Base-by-base conservation (phyloP, 2,113 vertebrate species). In the Hippocampus barbouri region DNA sequence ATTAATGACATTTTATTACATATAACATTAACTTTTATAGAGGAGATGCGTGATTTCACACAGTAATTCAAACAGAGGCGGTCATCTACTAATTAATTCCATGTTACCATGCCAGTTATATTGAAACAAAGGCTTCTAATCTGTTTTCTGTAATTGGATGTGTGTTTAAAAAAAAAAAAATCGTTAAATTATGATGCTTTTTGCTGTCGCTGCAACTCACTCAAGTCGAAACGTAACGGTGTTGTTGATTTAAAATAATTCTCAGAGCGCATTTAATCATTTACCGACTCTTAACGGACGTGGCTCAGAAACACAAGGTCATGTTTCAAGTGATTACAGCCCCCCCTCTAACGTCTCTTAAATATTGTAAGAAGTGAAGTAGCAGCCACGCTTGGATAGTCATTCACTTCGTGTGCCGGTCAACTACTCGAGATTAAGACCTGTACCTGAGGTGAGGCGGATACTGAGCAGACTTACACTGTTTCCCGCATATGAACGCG, bases 401-500 rank as follows among this genome's bases (percentile, higher is more conserved):
- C 78, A 77, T 74, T 73, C 56, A 75, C 68, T 78, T 77, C 70
- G 68, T 79, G 71, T 54, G 62, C 68, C 69, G 66, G 62, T 75
- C 74, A 75, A 84, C 71, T 60, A 65, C 66, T 69, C 60, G 71
- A 82, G 68, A 72, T 56, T 40, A 82, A 75, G 67, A 82, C 70
- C 47, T 70, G 62, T 40, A 73, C 70, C 69, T 47, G 63, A 60
- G 74, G 73, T 82, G 76, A 77, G 73, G 60, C 70, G 80, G 82
- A 86, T 82, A 84, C 74, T 8, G 82, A 84, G 69, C 69, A 72
- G 76, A 83, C 67, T 49, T 49, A 65, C 62, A 72, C 53, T 53
- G 7, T 47, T 65, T 43, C 40, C 63, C 38, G 21, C 40, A n/a
- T 23, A 45, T 61, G 27, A 61, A 61, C 27, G 18, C 10, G 0